Conservation (phyloP, 2,113 vertebrate genomes). For the Dromiciops gliroides region DNA sequence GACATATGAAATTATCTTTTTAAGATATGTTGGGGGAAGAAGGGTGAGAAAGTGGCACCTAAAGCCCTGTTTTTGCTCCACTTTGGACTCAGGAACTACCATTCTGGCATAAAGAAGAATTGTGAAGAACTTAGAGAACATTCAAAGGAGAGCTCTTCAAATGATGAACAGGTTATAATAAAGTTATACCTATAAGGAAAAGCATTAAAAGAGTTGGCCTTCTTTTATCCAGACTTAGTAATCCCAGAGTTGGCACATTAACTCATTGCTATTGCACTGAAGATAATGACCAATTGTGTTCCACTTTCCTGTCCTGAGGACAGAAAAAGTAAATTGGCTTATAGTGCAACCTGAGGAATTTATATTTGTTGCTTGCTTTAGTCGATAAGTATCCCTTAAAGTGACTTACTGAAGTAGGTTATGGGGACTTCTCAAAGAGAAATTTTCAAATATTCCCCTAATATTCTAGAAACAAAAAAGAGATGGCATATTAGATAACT, state of each 20-base stretch:
- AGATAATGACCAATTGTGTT: not conserved
- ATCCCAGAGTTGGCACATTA: not conserved
- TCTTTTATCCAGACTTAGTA: not conserved
- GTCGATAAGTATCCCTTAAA: not conserved
- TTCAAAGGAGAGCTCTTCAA: not conserved
- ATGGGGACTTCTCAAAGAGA: not conserved
- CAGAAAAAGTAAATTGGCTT: not conserved
- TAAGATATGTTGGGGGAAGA: not conserved
- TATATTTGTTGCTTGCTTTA: not conserved
- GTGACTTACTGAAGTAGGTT: not conserved
- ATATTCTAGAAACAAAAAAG: not conserved
- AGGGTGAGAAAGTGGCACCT: not conserved
- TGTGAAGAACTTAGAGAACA: not conserved
- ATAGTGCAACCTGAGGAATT: not conserved
- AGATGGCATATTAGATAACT: not conserved
- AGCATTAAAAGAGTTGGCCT: not conserved
- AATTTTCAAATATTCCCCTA: not conserved
- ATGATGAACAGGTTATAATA: not conserved
- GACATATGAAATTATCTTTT: not conserved
- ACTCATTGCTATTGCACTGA: not conserved
- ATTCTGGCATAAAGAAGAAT: not conserved
- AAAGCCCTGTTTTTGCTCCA: slow-evolving; percentile 1
- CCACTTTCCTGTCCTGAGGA: not conserved
- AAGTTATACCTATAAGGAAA: not conserved
- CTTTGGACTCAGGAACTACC: slow-evolving; percentile 1